Base-by-base conservation (phyloP, 2,888 invertebrate species). In the Rhorus exstirpatorius region DNA sequence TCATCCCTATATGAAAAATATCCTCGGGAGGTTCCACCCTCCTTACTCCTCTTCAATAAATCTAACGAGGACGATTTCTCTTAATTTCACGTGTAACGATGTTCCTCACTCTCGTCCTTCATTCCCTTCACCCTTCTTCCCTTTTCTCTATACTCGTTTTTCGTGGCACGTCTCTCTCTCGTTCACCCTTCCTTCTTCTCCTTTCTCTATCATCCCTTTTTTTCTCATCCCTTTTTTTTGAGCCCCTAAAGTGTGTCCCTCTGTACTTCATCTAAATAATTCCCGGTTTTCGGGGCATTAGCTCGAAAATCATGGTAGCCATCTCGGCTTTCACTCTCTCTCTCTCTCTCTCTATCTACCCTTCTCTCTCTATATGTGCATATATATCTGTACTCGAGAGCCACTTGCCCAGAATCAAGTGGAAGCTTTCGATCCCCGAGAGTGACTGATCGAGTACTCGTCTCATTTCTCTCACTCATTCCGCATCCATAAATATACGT, bases 21-120 rank as follows among this genome's bases (percentile, higher is more conserved):
- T 58, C 44, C 70, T 55, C 44, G 61, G 71, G 58, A 60, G 60
- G 14, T 53, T 31, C 31, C 2, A 31, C 53, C 44, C 31, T 10
- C 12, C 77, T 49, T 44, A 46, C 38, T 67, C 24, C 67, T 72
- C 26, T 67, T 72, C 61, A 81, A 81, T 81, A 81, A 81, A 72
- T 77, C 68, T 68, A 61, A 65, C 60, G 63, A 61, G 58, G 46
- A 74, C 77, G 81, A 81, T 81, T 77, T 72, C 60, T 72, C 72
- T 72, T 67, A 81, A 81, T 81, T 81, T 72, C 70, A 63, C 80
- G 55, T 70, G 71, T 67, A 71, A 77, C 77, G 44, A 77, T 68
- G 38, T 53, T 53, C 68, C 26, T 65, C 49, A 38, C 68, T 24
- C 38, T 51, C 21, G n/a, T 26, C 61, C n/a, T 51, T 55, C 41